Evolutionary conservation across 2,888 invertebrate species (phyloP), one percentile per base, ranked within the genome.

Genomic region (Synergus japonicus): DNA sequence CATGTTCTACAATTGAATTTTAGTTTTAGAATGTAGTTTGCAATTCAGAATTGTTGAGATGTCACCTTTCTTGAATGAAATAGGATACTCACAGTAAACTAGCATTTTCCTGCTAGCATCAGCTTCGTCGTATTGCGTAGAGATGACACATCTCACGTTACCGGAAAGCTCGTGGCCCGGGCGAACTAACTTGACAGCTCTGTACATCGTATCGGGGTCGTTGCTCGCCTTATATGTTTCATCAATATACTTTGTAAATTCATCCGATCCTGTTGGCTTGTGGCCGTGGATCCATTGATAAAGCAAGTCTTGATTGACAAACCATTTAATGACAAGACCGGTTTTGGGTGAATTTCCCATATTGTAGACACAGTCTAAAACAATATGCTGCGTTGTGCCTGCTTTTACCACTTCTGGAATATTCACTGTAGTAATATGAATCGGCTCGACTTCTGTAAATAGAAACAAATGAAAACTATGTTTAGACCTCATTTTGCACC

Each of bases 261-360:
- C 89, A 44, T 87, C 95, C 73, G 95, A 92, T 15, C 95, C 95
- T 88, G 95, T 95, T 0, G 96, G 96, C 84, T 93, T 93, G 83
- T 94, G 93, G 4, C 95, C 95, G 1, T 95, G 95, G 82, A 96
- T 96, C 96, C 96, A 97, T 90, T 96, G 96, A 91, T 96, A 97
- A n/a, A 96, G 95, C 0, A 95, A 94, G 76, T 95, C 94, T 0
- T 94, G 93, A 82, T 93, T 94, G 87, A 95, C 94, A 91, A 94
- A 96, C 96, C 97, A 96, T 90, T 96, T 96, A 10, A 96, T 95
- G 4, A 96, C 96, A 29, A 97, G 92, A 0, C 95, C 95, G 0
- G 94, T 93, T 83, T 95, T 90, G 76, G 90, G 86, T 85, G 89
- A 83, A 90, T 95, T 86, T 95, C 94, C 66, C 93, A 94, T 15